These are phyloP conservation scores for Mimas tiliae DNA, from an alignment of 2,888 invertebrate genomes.

Conservation along the genomic window DNA sequence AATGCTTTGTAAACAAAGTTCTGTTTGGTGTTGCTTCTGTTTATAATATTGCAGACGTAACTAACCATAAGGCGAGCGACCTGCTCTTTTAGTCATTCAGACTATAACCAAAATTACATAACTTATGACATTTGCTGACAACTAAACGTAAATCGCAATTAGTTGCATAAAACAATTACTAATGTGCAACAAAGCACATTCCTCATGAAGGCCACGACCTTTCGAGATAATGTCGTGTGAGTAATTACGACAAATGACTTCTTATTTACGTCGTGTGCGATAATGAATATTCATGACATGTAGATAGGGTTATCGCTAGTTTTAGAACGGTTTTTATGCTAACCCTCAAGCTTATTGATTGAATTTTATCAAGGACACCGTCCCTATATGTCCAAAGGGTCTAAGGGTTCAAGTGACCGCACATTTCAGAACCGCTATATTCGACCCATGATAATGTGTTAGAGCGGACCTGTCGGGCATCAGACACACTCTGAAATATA, in stretches of 20 bases:
- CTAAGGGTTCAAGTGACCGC: neutral
- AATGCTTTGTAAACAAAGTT: too few relatives aligned
- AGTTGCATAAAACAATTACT: constrained; percentile 10
- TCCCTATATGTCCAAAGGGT: neutral
- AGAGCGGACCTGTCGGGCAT: too few relatives aligned
- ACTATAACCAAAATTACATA: constrained; percentile 6
- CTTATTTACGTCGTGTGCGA: constrained; percentile 35
- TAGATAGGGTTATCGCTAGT: constrained; percentile 11
- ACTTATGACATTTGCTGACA: neutral
- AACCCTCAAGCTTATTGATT: neutral
- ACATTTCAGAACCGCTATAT: too few relatives aligned
- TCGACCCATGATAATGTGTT: too few relatives aligned
- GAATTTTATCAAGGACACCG: neutral
- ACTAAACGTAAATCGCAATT: constrained; percentile 26
- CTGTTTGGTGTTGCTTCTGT: too few relatives aligned
- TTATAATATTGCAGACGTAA: too few relatives aligned
- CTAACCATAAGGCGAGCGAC: too few relatives aligned
- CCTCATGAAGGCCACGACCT: constrained; percentile 53
- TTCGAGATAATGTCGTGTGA: constrained; percentile 53
- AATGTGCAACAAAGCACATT: constrained; percentile 33
- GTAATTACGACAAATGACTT: constrained; percentile 65
- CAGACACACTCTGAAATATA: neutral
- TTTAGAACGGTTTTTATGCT: constrained; percentile 1
- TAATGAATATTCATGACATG: constrained; percentile 20
- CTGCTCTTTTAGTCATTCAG: too few relatives aligned